phyloP scores from a whole-genome alignment of 2,888 invertebrate genomes.

The Keiferia lycopersicella region DNA sequence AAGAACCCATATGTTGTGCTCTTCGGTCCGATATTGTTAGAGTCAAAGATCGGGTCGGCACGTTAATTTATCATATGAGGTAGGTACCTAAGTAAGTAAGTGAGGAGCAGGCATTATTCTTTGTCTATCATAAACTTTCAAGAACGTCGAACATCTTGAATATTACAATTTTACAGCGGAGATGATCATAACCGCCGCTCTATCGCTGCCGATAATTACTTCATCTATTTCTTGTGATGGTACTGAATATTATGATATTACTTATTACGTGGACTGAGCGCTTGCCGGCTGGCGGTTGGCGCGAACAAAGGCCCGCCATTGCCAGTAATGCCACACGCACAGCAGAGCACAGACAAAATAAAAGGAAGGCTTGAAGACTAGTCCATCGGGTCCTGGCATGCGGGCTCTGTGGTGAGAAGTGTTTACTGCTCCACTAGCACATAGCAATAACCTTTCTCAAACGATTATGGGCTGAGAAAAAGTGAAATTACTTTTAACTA shows the following conservation, averaged over 20 bases:
- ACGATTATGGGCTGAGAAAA: not conserved
- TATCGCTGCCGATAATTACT: conserved; percentile 11
- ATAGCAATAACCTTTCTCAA: not conserved
- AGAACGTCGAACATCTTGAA: not conserved
- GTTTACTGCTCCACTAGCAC: conserved; percentile 23
- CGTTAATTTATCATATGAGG: too few species aligned
- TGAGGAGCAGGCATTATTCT: too few species aligned
- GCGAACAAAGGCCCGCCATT: conserved; percentile 40
- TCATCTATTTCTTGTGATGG: conserved; percentile 13
- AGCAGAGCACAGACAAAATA: conserved; percentile 41
- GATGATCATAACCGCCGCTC: not conserved
- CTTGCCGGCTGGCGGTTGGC: conserved; percentile 21
- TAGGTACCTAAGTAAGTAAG: too few species aligned
- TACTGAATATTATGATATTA: conserved; percentile 14
- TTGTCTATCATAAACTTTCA: not conserved
- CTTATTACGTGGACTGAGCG: conserved; percentile 21
- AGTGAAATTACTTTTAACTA: not conserved
- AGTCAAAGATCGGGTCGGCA: too few species aligned
- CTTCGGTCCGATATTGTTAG: too few species aligned
- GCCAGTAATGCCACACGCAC: conserved; percentile 30
- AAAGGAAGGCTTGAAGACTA: conserved; percentile 44
- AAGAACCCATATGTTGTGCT: too few species aligned
- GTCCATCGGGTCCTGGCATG: conserved; percentile 44
- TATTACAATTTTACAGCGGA: not conserved
- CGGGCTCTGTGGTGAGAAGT: conserved; percentile 52